A percentile compares a stretch with the other conserved stretches of the same genome.
Evolutionary conservation across 2,888 invertebrate species (phyloP).

Genomic region (Gortyna flavago): DNA sequence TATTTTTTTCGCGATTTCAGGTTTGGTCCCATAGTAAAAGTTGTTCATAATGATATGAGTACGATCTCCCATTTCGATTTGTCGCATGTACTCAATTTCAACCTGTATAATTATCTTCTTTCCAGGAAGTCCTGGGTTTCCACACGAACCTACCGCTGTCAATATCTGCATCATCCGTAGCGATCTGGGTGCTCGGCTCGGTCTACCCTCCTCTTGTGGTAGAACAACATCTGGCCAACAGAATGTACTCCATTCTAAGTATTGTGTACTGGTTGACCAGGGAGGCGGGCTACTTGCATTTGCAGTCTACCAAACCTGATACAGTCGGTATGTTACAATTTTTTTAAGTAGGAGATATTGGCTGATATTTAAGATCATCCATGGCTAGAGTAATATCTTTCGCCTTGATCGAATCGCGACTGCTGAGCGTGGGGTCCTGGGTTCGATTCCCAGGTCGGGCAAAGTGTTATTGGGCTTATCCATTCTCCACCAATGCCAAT

Average conservation of each 20-base stretch:
- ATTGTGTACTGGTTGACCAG: conserved; percentile 26
- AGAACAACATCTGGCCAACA: conserved; percentile 39
- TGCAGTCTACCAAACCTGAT: conserved; percentile 59
- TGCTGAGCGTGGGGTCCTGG: too few relatives aligned
- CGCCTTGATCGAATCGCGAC: too few relatives aligned
- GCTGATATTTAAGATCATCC: neutral
- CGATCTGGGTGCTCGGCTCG: conserved; percentile 32
- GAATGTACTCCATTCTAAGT: conserved; percentile 55
- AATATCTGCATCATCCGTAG: conserved; percentile 18
- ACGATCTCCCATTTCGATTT: too few relatives aligned
- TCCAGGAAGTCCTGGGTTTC: conserved; percentile 57
- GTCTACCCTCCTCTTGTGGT: conserved; percentile 47
- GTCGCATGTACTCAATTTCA: too few relatives aligned
- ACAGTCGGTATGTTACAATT: conserved; percentile 50
- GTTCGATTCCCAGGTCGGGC: too few relatives aligned
- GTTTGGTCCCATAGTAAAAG: too few relatives aligned
- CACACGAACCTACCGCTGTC: conserved; percentile 53
- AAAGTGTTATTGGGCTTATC: too few relatives aligned
- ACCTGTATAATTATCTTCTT: too few relatives aligned
- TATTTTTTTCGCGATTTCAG: too few relatives aligned
- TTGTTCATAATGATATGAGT: too few relatives aligned
- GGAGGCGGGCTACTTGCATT: conserved; percentile 50
- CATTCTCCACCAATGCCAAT: too few relatives aligned
- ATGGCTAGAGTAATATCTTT: too few relatives aligned
- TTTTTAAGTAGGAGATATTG: neutral